A percentile compares a stretch with the other conserved stretches of the same genome.
Conservation (phyloP, 2,797 vertebrate genomes). For the Enteromius argenteus region DNA sequence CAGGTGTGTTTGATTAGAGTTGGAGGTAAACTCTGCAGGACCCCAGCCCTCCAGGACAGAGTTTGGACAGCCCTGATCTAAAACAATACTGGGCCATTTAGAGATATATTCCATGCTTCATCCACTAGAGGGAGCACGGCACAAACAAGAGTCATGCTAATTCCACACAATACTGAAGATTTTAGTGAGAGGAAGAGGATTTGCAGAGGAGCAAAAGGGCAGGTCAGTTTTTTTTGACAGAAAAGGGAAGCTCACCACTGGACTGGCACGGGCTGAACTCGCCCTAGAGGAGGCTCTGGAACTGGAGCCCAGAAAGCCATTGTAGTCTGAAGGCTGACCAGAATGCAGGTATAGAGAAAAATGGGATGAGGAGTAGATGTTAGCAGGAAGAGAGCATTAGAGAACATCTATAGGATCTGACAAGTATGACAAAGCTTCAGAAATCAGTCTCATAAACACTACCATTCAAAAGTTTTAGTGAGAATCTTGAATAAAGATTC, state of each 20-base stretch:
- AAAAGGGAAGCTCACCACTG: conserved; percentile 88
- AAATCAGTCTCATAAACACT: conserved; percentile 11
- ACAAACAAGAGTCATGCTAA: neutral
- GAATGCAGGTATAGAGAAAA: conserved; percentile 40
- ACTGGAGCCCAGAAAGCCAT: conserved; percentile 85
- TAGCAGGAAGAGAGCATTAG: conserved; percentile 27
- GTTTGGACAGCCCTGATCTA: neutral
- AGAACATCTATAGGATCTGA: conserved; percentile 4
- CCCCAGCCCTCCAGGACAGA: no score
- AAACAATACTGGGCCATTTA: neutral
- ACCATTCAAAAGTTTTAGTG: conserved; percentile 17
- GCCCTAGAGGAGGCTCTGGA: conserved; percentile 92
- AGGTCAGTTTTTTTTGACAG: conserved; percentile 14
- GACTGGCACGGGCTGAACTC: conserved; percentile 94
- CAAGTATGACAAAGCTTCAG: neutral
- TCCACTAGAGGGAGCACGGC: conserved; percentile 35
- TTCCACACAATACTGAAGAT: neutral
- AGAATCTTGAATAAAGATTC: neutral
- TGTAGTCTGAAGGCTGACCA: conserved; percentile 87
- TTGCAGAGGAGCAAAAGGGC: neutral
- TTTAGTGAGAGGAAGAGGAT: neutral
- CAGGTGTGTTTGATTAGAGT: no score
- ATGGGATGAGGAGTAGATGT: conserved; percentile 71
- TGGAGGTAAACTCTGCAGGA: no score
- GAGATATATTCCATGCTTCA: neutral